Evolutionary conservation across 2,113 vertebrate species (phyloP).

Genomic region (Pavo muticus): DNA sequence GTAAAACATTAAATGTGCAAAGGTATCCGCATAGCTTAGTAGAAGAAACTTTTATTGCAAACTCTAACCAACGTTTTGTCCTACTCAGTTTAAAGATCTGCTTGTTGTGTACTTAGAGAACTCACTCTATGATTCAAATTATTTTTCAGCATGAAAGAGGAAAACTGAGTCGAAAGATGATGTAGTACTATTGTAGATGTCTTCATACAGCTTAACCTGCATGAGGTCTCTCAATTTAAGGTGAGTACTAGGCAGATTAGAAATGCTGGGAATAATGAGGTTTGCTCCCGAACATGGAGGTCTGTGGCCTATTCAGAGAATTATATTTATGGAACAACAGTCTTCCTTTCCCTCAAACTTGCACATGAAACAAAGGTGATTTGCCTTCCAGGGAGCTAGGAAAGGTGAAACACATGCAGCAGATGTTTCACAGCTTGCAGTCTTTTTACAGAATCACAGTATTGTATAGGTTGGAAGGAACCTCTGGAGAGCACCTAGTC

Average conservation of each 20-base stretch:
- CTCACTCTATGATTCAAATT: not conserved
- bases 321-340: not conserved
- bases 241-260: not conserved
- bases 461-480: too few species aligned
- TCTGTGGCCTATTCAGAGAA: not conserved
- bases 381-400: not conserved
- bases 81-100: not conserved
- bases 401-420: accelerated
- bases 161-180: not conserved
- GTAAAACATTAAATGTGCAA: not conserved
- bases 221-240: not conserved
- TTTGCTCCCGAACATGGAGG: not conserved
- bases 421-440: not conserved
- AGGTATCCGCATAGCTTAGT: not conserved
- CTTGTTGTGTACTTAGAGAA: not conserved
- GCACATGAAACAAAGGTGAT: not conserved
- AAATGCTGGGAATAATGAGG: not conserved
- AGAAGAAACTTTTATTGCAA: not conserved
- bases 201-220: not conserved
- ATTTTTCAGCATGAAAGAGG: not conserved
- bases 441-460: not conserved
- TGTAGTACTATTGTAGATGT: not conserved
- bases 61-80: not conserved
- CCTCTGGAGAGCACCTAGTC: too few species aligned
- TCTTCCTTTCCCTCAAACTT: not conserved